These are phyloP conservation scores for Spodoptera littoralis DNA, from an alignment of 2,888 invertebrate species.

Conservation along the genomic window DNA sequence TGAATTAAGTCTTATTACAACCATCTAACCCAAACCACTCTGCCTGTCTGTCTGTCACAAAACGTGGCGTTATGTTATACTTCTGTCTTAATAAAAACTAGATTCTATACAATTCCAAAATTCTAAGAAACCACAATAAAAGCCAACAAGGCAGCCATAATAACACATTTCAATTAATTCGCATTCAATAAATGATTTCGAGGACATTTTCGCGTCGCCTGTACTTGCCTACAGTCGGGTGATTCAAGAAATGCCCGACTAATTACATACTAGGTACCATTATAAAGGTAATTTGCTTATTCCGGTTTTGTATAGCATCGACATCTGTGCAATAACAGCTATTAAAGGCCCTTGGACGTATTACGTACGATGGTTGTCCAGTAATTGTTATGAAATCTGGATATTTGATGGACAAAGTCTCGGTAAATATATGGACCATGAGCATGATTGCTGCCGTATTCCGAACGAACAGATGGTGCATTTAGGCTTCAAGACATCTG, in stretches of 20 bases:
- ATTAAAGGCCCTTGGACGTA: conserved; percentile 56
- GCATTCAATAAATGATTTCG: neutral
- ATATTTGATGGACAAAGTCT: conserved; percentile 39
- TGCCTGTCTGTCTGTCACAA: too few species aligned
- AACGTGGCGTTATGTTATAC: too few species aligned
- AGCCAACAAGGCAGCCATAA: neutral
- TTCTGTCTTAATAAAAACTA: too few species aligned
- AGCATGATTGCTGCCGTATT: conserved; percentile 26
- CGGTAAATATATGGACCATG: conserved; percentile 42
- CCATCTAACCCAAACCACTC: too few species aligned
- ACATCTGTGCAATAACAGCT: conserved; percentile 75
- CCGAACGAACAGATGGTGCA: conserved; percentile 36
- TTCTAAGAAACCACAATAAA: neutral
- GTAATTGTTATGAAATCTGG: conserved; percentile 56
- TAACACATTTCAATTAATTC: neutral
- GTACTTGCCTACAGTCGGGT: conserved; percentile 68
- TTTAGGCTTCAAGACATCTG: conserved; percentile 38
- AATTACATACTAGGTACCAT: conserved; percentile 70
- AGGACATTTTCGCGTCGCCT: conserved; percentile 28
- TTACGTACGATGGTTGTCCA: conserved; percentile 35
- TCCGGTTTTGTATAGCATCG: conserved; percentile 72
- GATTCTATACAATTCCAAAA: neutral
- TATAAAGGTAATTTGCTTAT: conserved; percentile 75
- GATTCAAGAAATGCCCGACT: conserved; percentile 73
- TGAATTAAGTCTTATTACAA: too few species aligned